Percentiles rank a stretch among this genome's conserved stretches.
Evolutionary conservation across 2,888 invertebrate species (phyloP).

Genomic region (Eudasyphora cyanicolor): DNA sequence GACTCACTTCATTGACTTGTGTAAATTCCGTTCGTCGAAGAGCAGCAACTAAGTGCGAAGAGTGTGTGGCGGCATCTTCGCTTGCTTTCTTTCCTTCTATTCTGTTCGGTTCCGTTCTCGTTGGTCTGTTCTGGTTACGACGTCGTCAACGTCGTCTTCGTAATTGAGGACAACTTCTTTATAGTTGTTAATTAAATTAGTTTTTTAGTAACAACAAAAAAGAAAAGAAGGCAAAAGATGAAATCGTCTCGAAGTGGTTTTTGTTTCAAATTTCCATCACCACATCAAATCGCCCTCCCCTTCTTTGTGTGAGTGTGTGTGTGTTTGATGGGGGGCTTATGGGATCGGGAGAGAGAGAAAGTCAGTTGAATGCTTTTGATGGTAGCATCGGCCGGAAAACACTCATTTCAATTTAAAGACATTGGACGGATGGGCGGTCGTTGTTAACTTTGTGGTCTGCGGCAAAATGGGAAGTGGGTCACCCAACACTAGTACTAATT

Average conservation of each 20-base stretch:
- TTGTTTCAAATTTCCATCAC: conserved; percentile 27
- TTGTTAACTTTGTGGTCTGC: neutral
- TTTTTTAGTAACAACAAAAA: conserved; percentile 36
- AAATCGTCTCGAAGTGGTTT: conserved; percentile 44
- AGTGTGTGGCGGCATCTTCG: neutral
- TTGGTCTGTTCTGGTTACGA: conserved; percentile 10
- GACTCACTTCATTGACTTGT: conserved; percentile 51
- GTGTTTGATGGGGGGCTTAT: neutral
- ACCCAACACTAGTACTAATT: conserved; percentile 42
- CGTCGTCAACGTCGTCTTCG: no score
- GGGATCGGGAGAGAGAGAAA: no score
- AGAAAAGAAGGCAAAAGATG: neutral
- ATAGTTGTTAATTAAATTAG: conserved; percentile 67
- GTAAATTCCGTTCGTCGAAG: no score
- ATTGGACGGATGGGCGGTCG: neutral
- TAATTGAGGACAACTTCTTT: conserved; percentile 49
- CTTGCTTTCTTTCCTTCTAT: neutral
- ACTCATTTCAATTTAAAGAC: conserved; percentile 17
- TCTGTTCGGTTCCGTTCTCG: conserved; percentile 24
- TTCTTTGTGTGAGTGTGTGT: neutral
- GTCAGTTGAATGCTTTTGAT: neutral
- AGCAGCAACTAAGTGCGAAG: no score
- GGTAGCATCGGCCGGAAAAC: conserved; percentile 13
- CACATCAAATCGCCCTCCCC: neutral
- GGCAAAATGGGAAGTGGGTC: conserved; percentile 23